Base-by-base conservation (phyloP, 2,888 invertebrate species). In the Idaea aversata region DNA sequence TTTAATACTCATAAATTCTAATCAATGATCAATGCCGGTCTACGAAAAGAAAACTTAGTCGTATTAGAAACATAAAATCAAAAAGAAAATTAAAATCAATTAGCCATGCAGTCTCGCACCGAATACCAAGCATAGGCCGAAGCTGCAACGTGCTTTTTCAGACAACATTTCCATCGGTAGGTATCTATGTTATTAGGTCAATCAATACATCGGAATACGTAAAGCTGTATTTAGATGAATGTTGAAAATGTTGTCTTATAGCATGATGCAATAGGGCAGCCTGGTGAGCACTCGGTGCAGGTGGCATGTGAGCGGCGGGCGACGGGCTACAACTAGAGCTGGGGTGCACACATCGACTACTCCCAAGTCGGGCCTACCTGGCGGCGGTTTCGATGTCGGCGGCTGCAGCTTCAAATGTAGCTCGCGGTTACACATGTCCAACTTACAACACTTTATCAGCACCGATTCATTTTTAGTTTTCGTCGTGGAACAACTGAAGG, bases 361-460 rank as follows among this genome's bases (percentile, higher is more conserved):
- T 77, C 80, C 82, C 80, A 77, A 79, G 80, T 77, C 79, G 76
- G 80, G 85, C 93, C 94, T 96, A 96, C 96, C 96, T 95, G 94
- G 91, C 87, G 94, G 91, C 86, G 93, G 91, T 90, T 92, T 94
- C 88, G 93, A 93, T 87, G 94, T 94, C 85, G 96, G 94, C 87
- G 93, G 93, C 87, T 94, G 94, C 86, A 96, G 94, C 88, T 93
- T 94, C 87, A 96, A 95, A 86, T 91, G 94, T 91, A 96, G 94
- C 82, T 94, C 93, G 83, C 91, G 94, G 94, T 97, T 97, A 95
- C 97, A 97, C 95, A 95, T 95, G 93, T 94, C 91, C 79, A 76
- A 93, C 89, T 95, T 95, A 95, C 97, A 97, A 95, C 97, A 97
- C 88, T 95, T 94, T 94, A 96, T 95, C 93, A 95, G 95, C 94